Base-by-base conservation (phyloP, 2,888 invertebrate genomes). In the Trissoscelio sp. region DNA sequence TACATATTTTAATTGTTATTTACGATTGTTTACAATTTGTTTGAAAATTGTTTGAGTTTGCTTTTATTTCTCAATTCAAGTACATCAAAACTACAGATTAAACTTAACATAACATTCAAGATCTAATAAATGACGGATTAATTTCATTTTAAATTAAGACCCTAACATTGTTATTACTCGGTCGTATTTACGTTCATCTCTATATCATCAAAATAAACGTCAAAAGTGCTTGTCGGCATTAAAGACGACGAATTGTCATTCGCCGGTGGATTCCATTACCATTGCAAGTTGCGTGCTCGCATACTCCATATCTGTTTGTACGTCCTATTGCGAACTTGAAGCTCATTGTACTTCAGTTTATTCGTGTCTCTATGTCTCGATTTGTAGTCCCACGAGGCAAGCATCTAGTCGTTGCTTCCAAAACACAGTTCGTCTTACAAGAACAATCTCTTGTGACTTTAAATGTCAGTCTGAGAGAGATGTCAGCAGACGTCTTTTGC, bases 271-370 rank as follows among this genome's bases (percentile, higher is more conserved):
- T 72, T 66, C 58, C 66, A 79, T 72, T 79, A 79, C 58, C 37
- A 58, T 60, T 20, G n/a, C 31, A 12, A 42, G 57, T 66, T 58
- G 20, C 42, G 37, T 57, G 57, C 44, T 58, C 48, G 39, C 44
- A 37, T 72, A 58, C 79, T 62, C 58, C 44, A 51, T 72, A 72
- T 64, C 72, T 69, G 62, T 69, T 79, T 73, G 64, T 53, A 73
- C 37, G 37, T 57, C 37, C 53, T 42, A 67, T 34, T 66, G 31
- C 51, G 66, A 66, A 79, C 66, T 79, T 58, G 73, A 66, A 79
- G 79, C 73, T 66, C 79, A 67, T 79, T 79, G 72, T 60, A 73
- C 51, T 60, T 60, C 24, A 53, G 72, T 67, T 72, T 79, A 72
- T 79, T 60, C 67, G 67, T 60, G 48, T 60, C 67, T 79, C 53